phyloP scores from a whole-genome alignment of 2,113 vertebrate genomes.

The Pseudolaguvia tuberculata region DNA sequence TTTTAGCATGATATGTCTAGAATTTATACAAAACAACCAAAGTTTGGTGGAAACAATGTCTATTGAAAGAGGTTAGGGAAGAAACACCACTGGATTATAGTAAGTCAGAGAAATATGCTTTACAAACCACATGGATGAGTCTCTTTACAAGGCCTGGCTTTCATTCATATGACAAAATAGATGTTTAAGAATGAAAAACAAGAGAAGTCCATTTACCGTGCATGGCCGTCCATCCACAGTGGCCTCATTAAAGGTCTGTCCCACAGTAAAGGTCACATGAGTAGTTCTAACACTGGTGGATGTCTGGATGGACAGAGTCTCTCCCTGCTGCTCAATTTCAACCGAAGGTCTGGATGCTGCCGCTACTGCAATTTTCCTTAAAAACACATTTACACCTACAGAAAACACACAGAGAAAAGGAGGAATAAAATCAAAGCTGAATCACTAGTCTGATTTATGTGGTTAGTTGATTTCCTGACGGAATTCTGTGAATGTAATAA shows the following conservation, averaged over 20 bases:
- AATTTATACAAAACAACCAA: neutral
- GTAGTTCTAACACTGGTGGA: conserved; percentile 86
- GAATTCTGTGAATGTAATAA: conserved; percentile 8
- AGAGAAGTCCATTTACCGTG: conserved; percentile 70
- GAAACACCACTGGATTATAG: neutral
- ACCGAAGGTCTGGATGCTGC: conserved; percentile 83
- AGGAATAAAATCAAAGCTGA: conserved; percentile 9
- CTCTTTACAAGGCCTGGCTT: neutral
- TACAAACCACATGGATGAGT: neutral
- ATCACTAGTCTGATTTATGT: conserved; percentile 4
- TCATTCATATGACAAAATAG: neutral
- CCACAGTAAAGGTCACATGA: conserved; percentile 82
- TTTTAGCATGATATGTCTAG: neutral
- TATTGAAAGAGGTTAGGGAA: neutral
- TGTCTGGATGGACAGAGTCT: conserved; percentile 84
- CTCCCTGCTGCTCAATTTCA: conserved; percentile 84
- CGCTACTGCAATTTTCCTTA: conserved; percentile 83
- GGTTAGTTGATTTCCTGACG: conserved; percentile 24
- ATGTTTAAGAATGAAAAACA: neutral
- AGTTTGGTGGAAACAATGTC: neutral
- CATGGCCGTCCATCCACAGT: conserved; percentile 87
- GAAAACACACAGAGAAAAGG: conserved; percentile 28
- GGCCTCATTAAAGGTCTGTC: conserved; percentile 84
- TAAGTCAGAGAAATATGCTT: neutral
- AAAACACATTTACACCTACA: conserved; percentile 83